These are phyloP conservation scores for Parapristionchus giblindavisi DNA, from an alignment of 2,888 invertebrate species.

Conservation along the genomic window DNA sequence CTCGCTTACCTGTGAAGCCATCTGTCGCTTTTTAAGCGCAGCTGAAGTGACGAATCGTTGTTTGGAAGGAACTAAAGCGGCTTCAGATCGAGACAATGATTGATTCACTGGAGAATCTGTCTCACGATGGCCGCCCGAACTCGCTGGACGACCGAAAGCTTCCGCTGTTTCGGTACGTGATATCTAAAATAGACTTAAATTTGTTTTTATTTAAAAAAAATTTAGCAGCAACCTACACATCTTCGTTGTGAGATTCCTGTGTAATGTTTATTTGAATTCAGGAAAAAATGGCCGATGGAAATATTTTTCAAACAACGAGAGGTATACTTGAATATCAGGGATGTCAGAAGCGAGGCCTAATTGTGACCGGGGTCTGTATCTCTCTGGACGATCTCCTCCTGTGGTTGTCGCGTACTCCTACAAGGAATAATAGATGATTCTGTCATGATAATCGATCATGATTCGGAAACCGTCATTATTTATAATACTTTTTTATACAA, in stretches of 20 bases:
- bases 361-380: constrained; percentile 20
- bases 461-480: too few species aligned
- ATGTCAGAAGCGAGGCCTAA: constrained; percentile 5
- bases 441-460: too few species aligned
- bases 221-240: too few species aligned
- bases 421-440: neutral
- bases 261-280: neutral
- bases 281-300: neutral
- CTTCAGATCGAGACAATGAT: too few species aligned
- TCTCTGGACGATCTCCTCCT: constrained; percentile 18
- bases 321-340: constrained; percentile 13
- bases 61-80: too few species aligned
- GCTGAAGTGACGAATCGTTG: constrained; percentile 53
- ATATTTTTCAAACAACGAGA: neutral
- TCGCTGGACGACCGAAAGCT: constrained; percentile 35
- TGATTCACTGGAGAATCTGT: too few species aligned
- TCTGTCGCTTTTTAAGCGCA: constrained; percentile 45
- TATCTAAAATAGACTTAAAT: neutral
- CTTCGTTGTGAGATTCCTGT: neutral
- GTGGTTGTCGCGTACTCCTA: constrained; percentile 42
- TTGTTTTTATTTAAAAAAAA: too few species aligned
- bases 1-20: constrained; percentile 44
- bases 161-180: constrained; percentile 22
- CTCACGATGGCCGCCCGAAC: constrained; percentile 20
- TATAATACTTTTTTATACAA: too few species aligned